Evolutionary conservation across 1,140 invertebrate genomes (phyloP), one percentile per base, ranked within the genome.

Genomic region (Popillia japonica): DNA sequence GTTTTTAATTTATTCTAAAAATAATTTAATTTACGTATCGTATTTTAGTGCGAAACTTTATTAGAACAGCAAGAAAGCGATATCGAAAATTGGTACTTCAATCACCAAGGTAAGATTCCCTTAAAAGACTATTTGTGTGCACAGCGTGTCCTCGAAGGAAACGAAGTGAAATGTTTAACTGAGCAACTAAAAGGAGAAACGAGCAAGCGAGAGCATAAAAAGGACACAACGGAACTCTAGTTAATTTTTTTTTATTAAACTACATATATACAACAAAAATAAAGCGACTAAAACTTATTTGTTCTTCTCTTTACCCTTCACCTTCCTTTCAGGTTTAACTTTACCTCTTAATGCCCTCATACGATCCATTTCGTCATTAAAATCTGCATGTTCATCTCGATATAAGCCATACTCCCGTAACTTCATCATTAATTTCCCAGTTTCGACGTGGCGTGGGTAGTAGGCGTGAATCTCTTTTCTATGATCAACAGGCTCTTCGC

Each of bases 301-400:
- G 76, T 81, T 6, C 78, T 90, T 80, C 76, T 61, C 40, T 55
- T 55, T 55, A n/a, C 72, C 73, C 40, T 89, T 89, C 81, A 89
- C 87, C 81, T 90, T 90, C 80, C 87, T 87, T 83, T 90, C 89
- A 77, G 88, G 88, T 9, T 91, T 89, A 14, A 88, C 89, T 84
- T 98, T 98, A 17, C 96, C 96, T 78, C 95, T 87, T 14, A 98
- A 88, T 75, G 88, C 91, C 80, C 93, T 89, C 77, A 95, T 87
- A 78, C 95, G 88, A 78, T 90, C 89, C 92, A 96, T 96, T 87
- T 98, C 96, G 59, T 98, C 96, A 80, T 93, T 93, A 83, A 98
- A 98, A 88, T 98, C 97, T 86, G 92, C 86, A 88, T 98, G 96
- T 85, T 98, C 96, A 87, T 98, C 96, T 82, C 96, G 88, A 84